Conservation (phyloP, 2,113 vertebrate genomes). For the Zosterops borbonicus region DNA sequence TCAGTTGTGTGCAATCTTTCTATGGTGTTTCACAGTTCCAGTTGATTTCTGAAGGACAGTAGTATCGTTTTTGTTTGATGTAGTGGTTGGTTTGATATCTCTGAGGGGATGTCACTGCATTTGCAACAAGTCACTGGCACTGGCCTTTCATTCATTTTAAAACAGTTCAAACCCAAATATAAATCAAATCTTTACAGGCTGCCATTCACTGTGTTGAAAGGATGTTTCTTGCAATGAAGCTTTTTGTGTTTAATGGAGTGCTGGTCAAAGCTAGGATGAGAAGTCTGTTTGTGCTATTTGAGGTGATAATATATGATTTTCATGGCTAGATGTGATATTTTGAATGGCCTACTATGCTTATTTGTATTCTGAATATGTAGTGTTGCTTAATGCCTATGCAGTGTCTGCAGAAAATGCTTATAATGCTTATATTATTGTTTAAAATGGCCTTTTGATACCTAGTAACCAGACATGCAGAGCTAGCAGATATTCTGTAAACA, state of each 20-base stretch:
- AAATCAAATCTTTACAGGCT: slow-evolving; percentile 7
- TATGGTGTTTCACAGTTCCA: not conserved
- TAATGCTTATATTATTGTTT: slow-evolving; percentile 50
- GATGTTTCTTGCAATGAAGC: not conserved
- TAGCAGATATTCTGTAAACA: slow-evolving; percentile 19
- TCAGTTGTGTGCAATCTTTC: not conserved
- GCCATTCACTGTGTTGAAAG: slow-evolving; percentile 9
- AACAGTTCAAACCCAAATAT: slow-evolving; percentile 28
- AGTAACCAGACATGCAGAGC: not conserved
- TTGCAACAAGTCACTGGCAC: not conserved
- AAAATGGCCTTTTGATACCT: slow-evolving; percentile 53
- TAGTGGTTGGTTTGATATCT: not conserved
- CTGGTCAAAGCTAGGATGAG: not conserved
- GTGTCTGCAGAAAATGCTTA: slow-evolving; percentile 42
- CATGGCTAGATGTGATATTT: slow-evolving; percentile 32
- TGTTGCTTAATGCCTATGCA: not conserved
- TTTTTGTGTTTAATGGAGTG: not conserved
- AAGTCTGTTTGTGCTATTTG: not conserved
- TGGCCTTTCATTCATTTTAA: slow-evolving; percentile 28
- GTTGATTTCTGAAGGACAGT: not conserved
- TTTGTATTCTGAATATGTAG: slow-evolving; percentile 18
- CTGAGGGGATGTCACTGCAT: not conserved
- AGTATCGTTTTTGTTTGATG: not conserved
- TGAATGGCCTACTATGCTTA: not conserved
- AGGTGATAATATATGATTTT: not conserved